phyloP scores from a whole-genome alignment of 2,888 invertebrate genomes.

The Synanthedon formicaeformis region DNA sequence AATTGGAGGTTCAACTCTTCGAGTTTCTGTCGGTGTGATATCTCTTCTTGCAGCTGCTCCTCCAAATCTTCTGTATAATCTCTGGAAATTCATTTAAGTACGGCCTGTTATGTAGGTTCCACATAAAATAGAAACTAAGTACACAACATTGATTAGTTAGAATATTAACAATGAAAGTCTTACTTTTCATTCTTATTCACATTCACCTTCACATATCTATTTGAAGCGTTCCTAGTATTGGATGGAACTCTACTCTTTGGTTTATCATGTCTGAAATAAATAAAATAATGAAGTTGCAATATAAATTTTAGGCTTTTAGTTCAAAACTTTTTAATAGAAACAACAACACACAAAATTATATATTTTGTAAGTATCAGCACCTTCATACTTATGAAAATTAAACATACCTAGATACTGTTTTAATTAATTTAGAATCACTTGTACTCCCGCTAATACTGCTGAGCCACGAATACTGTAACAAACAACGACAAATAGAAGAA shows the following conservation, averaged over 20 bases:
- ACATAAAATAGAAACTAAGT: too few relatives aligned
- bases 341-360: too few relatives aligned
- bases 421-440: conserved; percentile 38
- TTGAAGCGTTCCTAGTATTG: conserved; percentile 26
- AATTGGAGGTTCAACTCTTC: conserved; percentile 73
- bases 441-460: conserved; percentile 31
- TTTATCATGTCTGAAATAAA: conserved; percentile 31
- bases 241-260: conserved; percentile 36
- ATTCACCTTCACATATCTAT: conserved; percentile 33
- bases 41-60: conserved; percentile 73
- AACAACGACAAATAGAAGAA: not conserved
- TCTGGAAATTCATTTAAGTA: conserved; percentile 16
- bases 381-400: not conserved
- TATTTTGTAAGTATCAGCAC: too few relatives aligned
- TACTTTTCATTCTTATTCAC: conserved; percentile 52
- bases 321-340: too few relatives aligned
- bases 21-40: conserved; percentile 71
- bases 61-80: conserved; percentile 59
- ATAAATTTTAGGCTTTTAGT: too few relatives aligned
- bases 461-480: conserved; percentile 52
- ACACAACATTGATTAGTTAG: too few relatives aligned
- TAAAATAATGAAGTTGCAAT: not conserved
- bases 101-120: not conserved
- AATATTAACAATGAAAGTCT: conserved; percentile 9
- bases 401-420: conserved; percentile 18